Percentiles rank a stretch among this genome's conserved stretches.
These are phyloP conservation scores for Nesidiocoris tenuis DNA, from an alignment of 2,888 invertebrate species.

Conservation along the genomic window DNA sequence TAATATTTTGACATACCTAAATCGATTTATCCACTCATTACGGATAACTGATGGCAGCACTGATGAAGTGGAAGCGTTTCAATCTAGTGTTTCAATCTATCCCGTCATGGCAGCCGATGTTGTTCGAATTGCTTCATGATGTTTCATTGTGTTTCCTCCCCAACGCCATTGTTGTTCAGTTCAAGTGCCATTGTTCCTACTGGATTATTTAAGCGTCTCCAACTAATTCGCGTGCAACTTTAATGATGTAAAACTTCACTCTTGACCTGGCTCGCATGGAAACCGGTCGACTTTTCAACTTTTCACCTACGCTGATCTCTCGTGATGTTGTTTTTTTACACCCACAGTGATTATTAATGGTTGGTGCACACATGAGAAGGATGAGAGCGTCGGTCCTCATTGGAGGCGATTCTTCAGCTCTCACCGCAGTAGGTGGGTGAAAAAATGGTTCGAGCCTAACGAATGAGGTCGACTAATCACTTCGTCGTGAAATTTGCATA, in stretches of 20 bases:
- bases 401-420: not conserved
- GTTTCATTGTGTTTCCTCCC: too few species aligned
- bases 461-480: not conserved
- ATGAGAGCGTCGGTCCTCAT: not conserved
- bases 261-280: not conserved
- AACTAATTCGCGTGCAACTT: not conserved
- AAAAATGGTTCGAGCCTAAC: not conserved
- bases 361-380: not conserved
- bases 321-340: not conserved
- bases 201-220: not conserved
- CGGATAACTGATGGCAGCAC: too few species aligned
- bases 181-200: too few species aligned
- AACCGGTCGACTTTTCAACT: not conserved
- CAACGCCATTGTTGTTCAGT: too few species aligned
- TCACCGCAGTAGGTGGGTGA: not conserved
- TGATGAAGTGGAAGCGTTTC: too few species aligned
- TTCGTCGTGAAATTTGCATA: too few species aligned
- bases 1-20: too few species aligned
- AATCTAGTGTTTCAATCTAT: too few species aligned
- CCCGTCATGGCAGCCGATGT: too few species aligned
- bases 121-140: too few species aligned
- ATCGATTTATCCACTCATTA: too few species aligned
- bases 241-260: not conserved
- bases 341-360: not conserved
- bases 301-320: not conserved